These are phyloP conservation scores for Aethina tumida DNA, from an alignment of 1,140 invertebrate species.

Conservation along the genomic window DNA sequence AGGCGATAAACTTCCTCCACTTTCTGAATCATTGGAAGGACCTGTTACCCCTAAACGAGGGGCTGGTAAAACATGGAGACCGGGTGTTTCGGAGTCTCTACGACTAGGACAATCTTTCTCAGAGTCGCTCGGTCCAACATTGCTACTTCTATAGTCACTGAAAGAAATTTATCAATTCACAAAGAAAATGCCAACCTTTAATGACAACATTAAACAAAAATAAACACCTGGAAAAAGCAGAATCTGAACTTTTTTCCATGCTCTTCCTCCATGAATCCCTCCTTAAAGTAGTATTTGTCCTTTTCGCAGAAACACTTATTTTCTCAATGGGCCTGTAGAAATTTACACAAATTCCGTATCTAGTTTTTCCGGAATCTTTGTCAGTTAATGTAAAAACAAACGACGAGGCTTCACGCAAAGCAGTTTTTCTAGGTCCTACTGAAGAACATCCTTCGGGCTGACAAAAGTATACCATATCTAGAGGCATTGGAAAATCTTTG, in stretches of 20 bases:
- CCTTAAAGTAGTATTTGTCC: conserved; percentile 49
- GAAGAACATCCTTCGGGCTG: conserved; percentile 97
- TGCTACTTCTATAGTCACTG: conserved; percentile 87
- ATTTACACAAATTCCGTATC: conserved; percentile 95
- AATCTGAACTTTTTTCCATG: conserved; percentile 83
- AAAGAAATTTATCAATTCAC: conserved; percentile 13
- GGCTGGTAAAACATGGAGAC: conserved; percentile 18
- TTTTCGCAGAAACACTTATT: conserved; percentile 28
- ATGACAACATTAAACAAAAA: background rate
- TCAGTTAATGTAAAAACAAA: conserved; percentile 99
- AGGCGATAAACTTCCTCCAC: conserved; percentile 75
- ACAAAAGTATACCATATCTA: conserved; percentile 99
- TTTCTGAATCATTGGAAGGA: conserved; percentile 71
- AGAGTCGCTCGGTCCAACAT: conserved; percentile 76
- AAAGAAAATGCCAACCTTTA: background rate
- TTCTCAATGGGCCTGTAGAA: conserved; percentile 89
- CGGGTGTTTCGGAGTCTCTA: conserved; percentile 48
- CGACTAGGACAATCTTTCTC: conserved; percentile 66
- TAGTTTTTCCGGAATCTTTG: conserved; percentile 82
- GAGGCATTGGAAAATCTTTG: conserved; percentile 90
- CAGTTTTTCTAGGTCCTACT: conserved; percentile 76
- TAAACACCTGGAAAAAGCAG: conserved; percentile 77
- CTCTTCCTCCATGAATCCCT: conserved; percentile 82
- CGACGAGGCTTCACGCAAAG: conserved; percentile 80
- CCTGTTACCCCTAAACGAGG: conserved; percentile 55